phyloP scores from a whole-genome alignment of 92 coral and sea anemone genomes.

The Porites lobata region DNA sequence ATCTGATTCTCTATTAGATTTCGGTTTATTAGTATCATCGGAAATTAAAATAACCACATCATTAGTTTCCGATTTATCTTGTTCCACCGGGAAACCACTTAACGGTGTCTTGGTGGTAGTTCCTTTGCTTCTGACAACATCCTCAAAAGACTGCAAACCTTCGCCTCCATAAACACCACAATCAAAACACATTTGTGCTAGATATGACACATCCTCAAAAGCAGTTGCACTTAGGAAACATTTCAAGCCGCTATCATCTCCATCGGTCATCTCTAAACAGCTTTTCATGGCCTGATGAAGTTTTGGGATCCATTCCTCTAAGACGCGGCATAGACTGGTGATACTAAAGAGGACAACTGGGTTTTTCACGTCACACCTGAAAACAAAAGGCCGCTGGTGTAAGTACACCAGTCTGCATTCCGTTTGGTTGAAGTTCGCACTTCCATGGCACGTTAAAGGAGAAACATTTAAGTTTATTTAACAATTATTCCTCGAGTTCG shows the following conservation, averaged over 20 bases:
- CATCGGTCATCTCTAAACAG: conserved; percentile 20
- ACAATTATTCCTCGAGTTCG: too few species aligned
- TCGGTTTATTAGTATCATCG: too few species aligned
- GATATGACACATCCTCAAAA: conserved; percentile 45
- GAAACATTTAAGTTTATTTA: too few species aligned
- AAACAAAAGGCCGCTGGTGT: not conserved
- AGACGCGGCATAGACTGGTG: conserved; percentile 35
- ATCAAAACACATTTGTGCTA: conserved; percentile 82
- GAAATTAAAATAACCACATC: not conserved
- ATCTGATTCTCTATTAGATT: not conserved
- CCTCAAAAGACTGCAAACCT: conserved; percentile 10
- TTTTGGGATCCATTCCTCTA: conserved; percentile 69
- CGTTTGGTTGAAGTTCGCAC: too few species aligned
- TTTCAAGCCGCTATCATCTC: conserved; percentile 17
- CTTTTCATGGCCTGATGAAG: conserved; percentile 58
- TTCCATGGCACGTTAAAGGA: too few species aligned
- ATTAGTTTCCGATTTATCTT: not conserved
- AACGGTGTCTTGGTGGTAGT: not conserved
- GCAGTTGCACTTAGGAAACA: conserved; percentile 54
- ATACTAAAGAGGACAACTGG: conserved; percentile 60
- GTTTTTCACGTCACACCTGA: conserved; percentile 77
- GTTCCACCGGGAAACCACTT: not conserved
- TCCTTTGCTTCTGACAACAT: not conserved
- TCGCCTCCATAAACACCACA: conserved; percentile 66
- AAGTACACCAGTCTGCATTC: not conserved